Conservation (phyloP, 2,113 vertebrate genomes). For the Elachura formosa region DNA sequence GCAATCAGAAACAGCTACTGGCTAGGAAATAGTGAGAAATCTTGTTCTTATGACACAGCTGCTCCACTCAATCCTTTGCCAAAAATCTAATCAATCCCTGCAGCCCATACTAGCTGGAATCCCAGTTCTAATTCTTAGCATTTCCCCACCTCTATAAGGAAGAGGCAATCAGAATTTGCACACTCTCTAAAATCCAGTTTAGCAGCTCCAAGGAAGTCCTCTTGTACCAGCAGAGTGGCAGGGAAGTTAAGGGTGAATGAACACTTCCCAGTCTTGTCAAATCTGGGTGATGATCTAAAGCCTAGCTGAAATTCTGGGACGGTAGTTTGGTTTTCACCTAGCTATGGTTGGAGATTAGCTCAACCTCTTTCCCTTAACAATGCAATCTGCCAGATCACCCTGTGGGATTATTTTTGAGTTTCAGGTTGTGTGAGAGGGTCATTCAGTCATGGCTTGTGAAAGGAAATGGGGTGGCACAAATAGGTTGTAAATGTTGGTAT, state of each 20-base stretch:
- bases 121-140: not conserved
- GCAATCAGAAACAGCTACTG: not conserved
- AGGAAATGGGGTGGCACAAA: not conserved
- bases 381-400: not conserved
- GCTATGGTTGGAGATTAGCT: not conserved
- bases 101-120: not conserved
- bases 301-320: not conserved
- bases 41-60: not conserved
- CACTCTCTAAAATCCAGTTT: not conserved
- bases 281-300: not conserved
- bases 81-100: not conserved
- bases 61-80: not conserved
- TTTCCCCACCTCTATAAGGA: accelerated
- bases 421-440: not conserved
- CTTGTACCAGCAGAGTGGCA: not conserved
- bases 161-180: not conserved
- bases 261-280: not conserved
- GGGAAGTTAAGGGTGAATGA: not conserved
- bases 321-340: not conserved
- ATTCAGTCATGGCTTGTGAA: not conserved
- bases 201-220: not conserved
- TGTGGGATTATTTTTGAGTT: not conserved
- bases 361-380: not conserved
- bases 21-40: not conserved
- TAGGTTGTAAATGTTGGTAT: not conserved